These are phyloP conservation scores for Idris sp. DNA, from an alignment of 1,140 invertebrate species.

Conservation along the genomic window DNA sequence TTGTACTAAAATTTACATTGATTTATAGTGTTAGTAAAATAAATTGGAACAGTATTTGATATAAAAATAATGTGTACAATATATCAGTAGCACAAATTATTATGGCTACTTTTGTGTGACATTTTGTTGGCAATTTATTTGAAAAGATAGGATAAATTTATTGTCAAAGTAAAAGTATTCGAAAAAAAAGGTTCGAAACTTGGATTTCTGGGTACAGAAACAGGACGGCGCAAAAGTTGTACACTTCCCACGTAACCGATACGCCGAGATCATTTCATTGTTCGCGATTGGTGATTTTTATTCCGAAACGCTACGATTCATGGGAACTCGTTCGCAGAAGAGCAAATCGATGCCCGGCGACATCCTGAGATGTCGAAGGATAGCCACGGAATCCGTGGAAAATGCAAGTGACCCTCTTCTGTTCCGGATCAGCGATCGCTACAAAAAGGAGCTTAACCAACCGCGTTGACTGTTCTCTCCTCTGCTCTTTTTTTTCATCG, in stretches of 20 bases:
- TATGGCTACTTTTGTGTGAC: too few relatives aligned
- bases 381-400: constrained; percentile 55
- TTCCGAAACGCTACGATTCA: constrained; percentile 56
- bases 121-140: constrained; percentile 38
- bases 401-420: constrained; percentile 53
- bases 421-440: constrained; percentile 44
- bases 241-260: constrained; percentile 59
- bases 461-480: constrained; percentile 41
- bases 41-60: too few relatives aligned
- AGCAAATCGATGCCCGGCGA: constrained; percentile 52
- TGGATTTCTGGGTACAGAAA: constrained; percentile 35
- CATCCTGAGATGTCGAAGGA: constrained; percentile 52
- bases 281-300: constrained; percentile 54
- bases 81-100: too few relatives aligned
- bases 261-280: constrained; percentile 54
- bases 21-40: too few relatives aligned
- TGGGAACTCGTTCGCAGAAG: constrained; percentile 51
- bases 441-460: constrained; percentile 45
- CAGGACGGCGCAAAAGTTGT: constrained; percentile 38
- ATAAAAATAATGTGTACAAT: too few relatives aligned
- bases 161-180: constrained; percentile 19
- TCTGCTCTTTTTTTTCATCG: too few relatives aligned
- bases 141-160: constrained; percentile 26
- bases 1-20: too few relatives aligned
- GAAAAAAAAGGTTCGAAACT: constrained; percentile 24